These are phyloP conservation scores for Meriones unguiculatus DNA, from an alignment of 2,113 vertebrate species.

Conservation along the genomic window DNA sequence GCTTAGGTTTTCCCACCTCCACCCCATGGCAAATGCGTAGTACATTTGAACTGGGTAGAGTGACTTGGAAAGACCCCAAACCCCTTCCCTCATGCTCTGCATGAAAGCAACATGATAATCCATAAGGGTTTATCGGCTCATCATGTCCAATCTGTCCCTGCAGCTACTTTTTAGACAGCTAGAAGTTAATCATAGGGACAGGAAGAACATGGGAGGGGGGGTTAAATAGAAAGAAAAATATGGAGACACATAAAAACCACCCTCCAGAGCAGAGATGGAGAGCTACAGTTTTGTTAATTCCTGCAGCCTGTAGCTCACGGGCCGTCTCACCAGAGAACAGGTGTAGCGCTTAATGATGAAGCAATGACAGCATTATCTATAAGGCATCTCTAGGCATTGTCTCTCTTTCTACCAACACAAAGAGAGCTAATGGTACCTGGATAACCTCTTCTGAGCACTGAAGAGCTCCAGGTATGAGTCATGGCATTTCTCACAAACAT, in stretches of 20 bases:
- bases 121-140: too few species aligned
- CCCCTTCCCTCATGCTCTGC: neutral
- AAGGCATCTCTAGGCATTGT: too few species aligned
- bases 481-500: neutral
- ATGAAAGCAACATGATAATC: neutral
- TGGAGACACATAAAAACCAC: neutral
- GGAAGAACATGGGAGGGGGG: neutral
- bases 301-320: neutral
- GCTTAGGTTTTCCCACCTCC: neutral
- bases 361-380: too few species aligned
- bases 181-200: neutral
- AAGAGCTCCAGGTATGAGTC: neutral
- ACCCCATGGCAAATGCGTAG: accelerated
- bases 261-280: neutral
- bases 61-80: neutral
- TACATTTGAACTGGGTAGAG: too few species aligned
- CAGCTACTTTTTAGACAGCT: neutral
- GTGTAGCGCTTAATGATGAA: too few species aligned
- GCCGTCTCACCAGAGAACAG: neutral
- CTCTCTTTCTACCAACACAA: neutral
- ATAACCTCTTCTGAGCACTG: too few species aligned
- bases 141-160: too few species aligned
- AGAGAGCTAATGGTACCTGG: too few species aligned
- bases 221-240: neutral
- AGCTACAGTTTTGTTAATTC: neutral